Base-by-base conservation (phyloP, 2,888 invertebrate genomes). In the Thera britannica region DNA sequence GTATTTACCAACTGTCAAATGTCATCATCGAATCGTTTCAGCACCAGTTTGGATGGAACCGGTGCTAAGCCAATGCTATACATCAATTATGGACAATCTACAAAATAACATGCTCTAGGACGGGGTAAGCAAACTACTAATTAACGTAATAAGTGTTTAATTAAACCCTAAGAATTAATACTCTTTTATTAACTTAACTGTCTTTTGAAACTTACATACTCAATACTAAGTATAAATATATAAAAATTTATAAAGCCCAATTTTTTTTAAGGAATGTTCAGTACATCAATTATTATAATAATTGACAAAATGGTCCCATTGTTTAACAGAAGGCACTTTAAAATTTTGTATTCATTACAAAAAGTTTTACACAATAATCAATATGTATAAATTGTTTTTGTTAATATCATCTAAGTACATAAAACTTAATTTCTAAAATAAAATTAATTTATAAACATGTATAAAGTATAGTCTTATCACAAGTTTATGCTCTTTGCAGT, bases 191-290 rank as follows among this genome's bases (percentile, higher is more conserved):
- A 89, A 84, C 85, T 83, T 89, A 90, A 90, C 88, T 86, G 83
- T 87, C 88, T 86, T 86, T 84, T 84, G 83, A 79, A 83, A 65
- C 66, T 69, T 69, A 72, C 56, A 38, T 41, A 77, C 75, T 82
- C 44, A 85, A 23, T 85, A 80, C 76, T 59, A 67, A 74, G 82
- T 84, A 85, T 84, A 86, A 79, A 84, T 87, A 86, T 86, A 81
- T 41, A 83, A 88, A 87, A 79, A 83, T 83, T 79, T 54, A 82
- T 85, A 87, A 85, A 86, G 83, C 83, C 84, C 82, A 83, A 81
- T 82, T 81, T 81, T 83, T 84, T 75, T 59, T 82, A 87, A 88
- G 93, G 92, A 93, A 92, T 92, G 92, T 92, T 90, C 86, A 89
- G 88, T 91, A 85, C 86, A 86, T 89, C 83, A 86, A 85, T 84